Evolutionary conservation across 2,113 vertebrate species (phyloP).

Genomic region (Speoplatyrhinus poulsoni): DNA sequence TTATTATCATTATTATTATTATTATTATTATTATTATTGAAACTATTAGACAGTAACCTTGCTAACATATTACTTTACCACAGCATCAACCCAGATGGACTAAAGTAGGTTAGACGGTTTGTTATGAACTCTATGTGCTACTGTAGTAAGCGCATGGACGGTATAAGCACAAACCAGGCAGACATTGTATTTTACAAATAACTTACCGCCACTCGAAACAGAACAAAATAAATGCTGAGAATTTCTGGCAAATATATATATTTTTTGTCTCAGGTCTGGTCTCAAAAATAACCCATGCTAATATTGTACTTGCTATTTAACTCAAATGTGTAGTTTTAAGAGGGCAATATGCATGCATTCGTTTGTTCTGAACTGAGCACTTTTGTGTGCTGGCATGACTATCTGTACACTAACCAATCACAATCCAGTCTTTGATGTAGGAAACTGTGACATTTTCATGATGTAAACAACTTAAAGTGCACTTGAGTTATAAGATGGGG

Average conservation of each 20-base stretch:
- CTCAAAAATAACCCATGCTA: constrained; percentile 18
- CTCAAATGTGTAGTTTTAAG: constrained; percentile 13
- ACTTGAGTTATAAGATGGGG: constrained; percentile 23
- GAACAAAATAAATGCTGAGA: neutral
- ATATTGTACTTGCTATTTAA: constrained; percentile 24
- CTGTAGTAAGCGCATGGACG: neutral
- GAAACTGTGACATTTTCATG: constrained; percentile 5
- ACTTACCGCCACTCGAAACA: neutral
- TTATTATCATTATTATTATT: neutral
- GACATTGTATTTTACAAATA: neutral
- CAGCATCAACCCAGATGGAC: neutral
- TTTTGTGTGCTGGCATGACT: constrained; percentile 60
- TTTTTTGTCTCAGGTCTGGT: constrained; percentile 14
- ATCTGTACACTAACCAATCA: constrained; percentile 32
- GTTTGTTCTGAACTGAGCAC: constrained; percentile 45
- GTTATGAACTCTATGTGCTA: neutral
- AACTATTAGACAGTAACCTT: constrained; percentile 2
- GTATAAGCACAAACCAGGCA: neutral
- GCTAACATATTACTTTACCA: constrained; percentile 4
- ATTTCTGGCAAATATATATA: constrained; percentile 17
- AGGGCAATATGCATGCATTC: constrained; percentile 63
- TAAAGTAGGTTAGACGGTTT: neutral
- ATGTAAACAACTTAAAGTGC: constrained; percentile 21
- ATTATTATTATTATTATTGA: constrained; percentile 5
- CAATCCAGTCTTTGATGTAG: constrained; percentile 18